A percentile compares a stretch with the other conserved stretches of the same genome.
Evolutionary conservation across 2,113 vertebrate genomes (phyloP).

Genomic region (Oryzias celebensis): DNA sequence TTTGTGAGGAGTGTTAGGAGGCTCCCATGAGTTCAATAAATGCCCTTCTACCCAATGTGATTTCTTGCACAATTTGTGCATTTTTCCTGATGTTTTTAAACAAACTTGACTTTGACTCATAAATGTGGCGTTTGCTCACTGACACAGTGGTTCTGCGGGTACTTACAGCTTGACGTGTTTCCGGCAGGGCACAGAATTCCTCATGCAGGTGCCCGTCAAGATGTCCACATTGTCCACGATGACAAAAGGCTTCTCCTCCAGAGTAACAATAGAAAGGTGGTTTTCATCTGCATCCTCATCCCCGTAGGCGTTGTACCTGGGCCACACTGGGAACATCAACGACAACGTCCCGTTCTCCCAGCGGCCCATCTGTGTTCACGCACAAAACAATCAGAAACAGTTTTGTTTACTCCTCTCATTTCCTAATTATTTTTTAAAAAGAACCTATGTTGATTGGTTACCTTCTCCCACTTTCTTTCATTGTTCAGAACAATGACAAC

Average conservation of each 20-base stretch:
- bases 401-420: slow-evolving; percentile 13
- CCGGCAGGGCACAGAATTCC: slow-evolving; percentile 94
- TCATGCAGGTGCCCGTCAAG: slow-evolving; percentile 91
- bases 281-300: slow-evolving; percentile 93
- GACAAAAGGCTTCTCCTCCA: slow-evolving; percentile 97
- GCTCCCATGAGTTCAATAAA: not conserved
- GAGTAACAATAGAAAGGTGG: slow-evolving; percentile 94
- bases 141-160: not conserved
- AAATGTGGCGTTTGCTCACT: slow-evolving; percentile 1
- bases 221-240: slow-evolving; percentile 96
- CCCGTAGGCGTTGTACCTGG: slow-evolving; percentile 88
- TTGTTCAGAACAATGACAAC: slow-evolving; percentile 94
- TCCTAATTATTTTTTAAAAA: slow-evolving; percentile 13
- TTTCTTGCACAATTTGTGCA: not conserved
- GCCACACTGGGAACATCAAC: slow-evolving; percentile 94
- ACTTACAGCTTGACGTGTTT: slow-evolving; percentile 93
- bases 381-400: slow-evolving; percentile 20
- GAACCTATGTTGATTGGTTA: slow-evolving; percentile 48
- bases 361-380: slow-evolving; percentile 85
- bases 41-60: not conserved
- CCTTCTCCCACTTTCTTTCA: slow-evolving; percentile 94
- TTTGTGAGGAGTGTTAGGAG: not conserved
- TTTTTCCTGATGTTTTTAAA: not conserved
- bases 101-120: not conserved
- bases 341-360: slow-evolving; percentile 93